Conservation (phyloP, 2,797 vertebrate species). For the Gephyroberyx darwinii region DNA sequence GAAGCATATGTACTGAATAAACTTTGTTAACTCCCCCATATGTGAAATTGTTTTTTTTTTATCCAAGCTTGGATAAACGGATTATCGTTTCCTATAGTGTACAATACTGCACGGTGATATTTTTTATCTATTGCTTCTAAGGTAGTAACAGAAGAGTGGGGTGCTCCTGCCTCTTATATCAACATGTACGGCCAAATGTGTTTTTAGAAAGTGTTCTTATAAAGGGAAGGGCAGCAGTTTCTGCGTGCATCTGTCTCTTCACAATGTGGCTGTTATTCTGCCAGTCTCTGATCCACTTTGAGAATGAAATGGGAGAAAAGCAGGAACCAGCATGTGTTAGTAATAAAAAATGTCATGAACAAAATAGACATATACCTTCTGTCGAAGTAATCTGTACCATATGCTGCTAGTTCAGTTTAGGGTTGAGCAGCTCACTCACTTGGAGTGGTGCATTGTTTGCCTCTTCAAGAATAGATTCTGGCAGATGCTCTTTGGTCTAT, state of each 20-base stretch:
- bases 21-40: background rate
- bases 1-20: background rate
- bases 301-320: conserved; percentile 57
- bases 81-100: background rate
- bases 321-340: conserved; percentile 72
- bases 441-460: conserved; percentile 12
- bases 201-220: conserved; percentile 3
- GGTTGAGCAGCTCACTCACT: conserved; percentile 61
- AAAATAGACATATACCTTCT: conserved; percentile 74
- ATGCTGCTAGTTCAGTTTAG: conserved; percentile 65
- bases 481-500: conserved; percentile 21
- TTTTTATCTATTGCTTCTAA: conserved; percentile 9
- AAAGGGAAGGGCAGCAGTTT: conserved; percentile 15
- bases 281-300: conserved; percentile 39
- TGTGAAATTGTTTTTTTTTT: no score
- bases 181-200: background rate
- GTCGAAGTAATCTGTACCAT: conserved; percentile 75
- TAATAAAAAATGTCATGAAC: conserved; percentile 73
- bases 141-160: background rate
- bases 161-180: no score
- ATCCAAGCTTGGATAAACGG: no score
- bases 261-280: conserved; percentile 49
- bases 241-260: conserved; percentile 46
- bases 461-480: conserved; percentile 26
- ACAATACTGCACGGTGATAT: background rate